These are phyloP conservation scores for Salvelinus namaycush DNA, from an alignment of 2,113 vertebrate species.

Conservation along the genomic window DNA sequence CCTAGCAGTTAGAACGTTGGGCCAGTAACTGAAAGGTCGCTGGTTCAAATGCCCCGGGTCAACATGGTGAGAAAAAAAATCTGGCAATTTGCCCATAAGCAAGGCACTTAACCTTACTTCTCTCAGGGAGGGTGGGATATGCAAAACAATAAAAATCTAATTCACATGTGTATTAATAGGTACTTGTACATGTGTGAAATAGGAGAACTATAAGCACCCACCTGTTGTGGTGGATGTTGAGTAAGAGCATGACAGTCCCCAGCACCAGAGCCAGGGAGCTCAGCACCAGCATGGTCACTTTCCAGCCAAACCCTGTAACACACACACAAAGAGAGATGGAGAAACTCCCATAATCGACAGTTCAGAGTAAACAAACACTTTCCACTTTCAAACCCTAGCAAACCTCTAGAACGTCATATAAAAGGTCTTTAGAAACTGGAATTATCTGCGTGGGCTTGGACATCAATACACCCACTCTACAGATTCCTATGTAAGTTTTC, in stretches of 20 bases:
- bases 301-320: constrained; percentile 81
- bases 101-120: too few species aligned
- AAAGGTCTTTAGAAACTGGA: constrained; percentile 7
- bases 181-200: too few species aligned
- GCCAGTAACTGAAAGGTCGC: too few species aligned
- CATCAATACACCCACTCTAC: not conserved
- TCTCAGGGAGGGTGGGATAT: too few species aligned
- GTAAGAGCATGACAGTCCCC: constrained; percentile 79
- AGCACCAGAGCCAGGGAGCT: constrained; percentile 83
- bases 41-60: too few species aligned
- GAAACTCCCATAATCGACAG: not conserved
- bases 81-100: too few species aligned
- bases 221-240: constrained; percentile 83
- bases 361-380: not conserved
- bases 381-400: not conserved
- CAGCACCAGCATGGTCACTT: constrained; percentile 82
- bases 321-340: not conserved
- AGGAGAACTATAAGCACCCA: constrained; percentile 27
- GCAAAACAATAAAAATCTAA: too few species aligned
- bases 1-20: too few species aligned
- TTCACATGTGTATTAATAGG: too few species aligned
- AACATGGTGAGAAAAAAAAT: too few species aligned
- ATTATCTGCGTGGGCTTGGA: not conserved
- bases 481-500: constrained; percentile 1
- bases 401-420: not conserved